Base-by-base conservation (phyloP, 2,797 vertebrate species). In the Sebastes elongatus region DNA sequence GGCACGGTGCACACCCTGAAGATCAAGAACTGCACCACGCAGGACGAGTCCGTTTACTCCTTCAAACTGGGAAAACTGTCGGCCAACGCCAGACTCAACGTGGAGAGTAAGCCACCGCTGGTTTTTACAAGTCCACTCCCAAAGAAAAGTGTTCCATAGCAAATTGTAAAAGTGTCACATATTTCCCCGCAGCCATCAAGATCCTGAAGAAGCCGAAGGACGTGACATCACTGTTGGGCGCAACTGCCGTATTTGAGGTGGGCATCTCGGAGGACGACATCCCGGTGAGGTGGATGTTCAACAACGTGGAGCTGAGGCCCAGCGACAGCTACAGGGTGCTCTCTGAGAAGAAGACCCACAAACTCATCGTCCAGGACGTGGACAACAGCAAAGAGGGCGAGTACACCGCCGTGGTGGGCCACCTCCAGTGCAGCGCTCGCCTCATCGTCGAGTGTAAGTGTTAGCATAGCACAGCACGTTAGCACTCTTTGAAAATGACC, bases 181-280 rank as follows among this genome's bases (percentile, higher is more conserved):
- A 16, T 67, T 71, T 42, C 52, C 25, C 64, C 81, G 35, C 93
- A 99, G 98, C 97, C 66, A 97, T 99, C 82, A 99, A 99, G 94
- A 97, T 99, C 92, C 96, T 99, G 80, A 99, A 99, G 95, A 99
- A 99, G 81, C 97, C 97, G 1, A 99, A 99, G 87, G 98, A 99
- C 66, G 96, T 98, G 81, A 99, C 97, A 0, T 96, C 97, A n/a
- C 94, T 99, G 88, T 92, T 97, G 90, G 98, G 97, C 7, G 95
- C 96, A 20, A 95, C 96, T 0, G 97, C 96, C 10, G 94, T 96
- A 14, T 99, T 99, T 86, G 99, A 99, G 94, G 85, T 99, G 63
- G 97, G 97, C 67, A 89, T 99, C 80, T 99, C 99, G 2, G 98
- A 99, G 66, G 98, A 99, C 25, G 93, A 97, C 1, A 94, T 99